Conservation (phyloP, 2,888 invertebrate species). For the Orchestes rusci region DNA sequence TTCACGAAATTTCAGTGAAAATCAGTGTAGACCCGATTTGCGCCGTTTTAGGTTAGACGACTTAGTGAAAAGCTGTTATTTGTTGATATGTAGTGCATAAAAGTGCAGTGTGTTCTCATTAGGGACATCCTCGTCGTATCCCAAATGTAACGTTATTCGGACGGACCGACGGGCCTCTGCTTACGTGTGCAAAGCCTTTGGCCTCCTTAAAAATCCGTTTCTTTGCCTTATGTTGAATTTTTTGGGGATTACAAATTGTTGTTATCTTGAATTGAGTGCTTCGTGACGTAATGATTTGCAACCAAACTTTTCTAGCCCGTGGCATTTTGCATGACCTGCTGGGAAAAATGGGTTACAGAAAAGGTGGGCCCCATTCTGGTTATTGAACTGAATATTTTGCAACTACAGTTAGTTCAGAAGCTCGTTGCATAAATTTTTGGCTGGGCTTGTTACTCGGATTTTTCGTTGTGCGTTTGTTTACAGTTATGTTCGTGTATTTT, state of each 20-base stretch:
- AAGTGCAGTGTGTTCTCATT: constrained; percentile 40
- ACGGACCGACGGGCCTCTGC: constrained; percentile 26
- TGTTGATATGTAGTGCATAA: constrained; percentile 42
- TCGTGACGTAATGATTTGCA: constrained; percentile 37
- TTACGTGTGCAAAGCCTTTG: constrained; percentile 29
- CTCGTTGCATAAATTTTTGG: constrained; percentile 13
- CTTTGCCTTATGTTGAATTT: constrained; percentile 2
- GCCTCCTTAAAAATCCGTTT: constrained; percentile 11
- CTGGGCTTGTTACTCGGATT: not conserved
- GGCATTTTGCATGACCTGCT: constrained; percentile 23
- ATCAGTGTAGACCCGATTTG: constrained; percentile 25
- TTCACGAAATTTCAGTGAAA: constrained; percentile 2
- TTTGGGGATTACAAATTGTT: no score
- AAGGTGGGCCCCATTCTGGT: constrained; percentile 26
- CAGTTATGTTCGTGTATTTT: not conserved
- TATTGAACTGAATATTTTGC: constrained; percentile 26
- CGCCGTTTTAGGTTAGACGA: constrained; percentile 20
- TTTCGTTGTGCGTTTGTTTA: not conserved
- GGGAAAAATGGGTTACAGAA: constrained; percentile 25
- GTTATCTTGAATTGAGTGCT: not conserved
- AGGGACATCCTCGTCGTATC: constrained; percentile 36
- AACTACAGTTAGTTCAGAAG: constrained; percentile 22
- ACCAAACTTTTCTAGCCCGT: constrained; percentile 22
- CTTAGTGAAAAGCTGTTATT: constrained; percentile 28
- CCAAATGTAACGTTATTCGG: constrained; percentile 40